phyloP scores from a whole-genome alignment of 2,113 vertebrate species.

The Xenopus laevis region DNA sequence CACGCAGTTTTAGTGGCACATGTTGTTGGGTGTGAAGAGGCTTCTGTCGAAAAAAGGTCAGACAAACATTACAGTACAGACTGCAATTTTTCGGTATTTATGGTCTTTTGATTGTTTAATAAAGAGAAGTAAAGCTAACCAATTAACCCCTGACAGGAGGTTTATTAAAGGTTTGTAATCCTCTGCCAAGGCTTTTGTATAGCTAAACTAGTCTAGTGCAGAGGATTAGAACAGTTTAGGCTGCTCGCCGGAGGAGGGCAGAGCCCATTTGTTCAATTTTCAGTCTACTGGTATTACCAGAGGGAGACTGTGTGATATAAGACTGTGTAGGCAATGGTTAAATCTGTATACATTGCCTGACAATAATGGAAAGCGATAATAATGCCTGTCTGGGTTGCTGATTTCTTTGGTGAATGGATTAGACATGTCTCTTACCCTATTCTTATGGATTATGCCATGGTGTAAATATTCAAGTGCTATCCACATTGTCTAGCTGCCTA shows the following conservation, averaged over 20 bases:
- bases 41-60: slow-evolving; percentile 49
- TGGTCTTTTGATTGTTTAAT: slow-evolving; percentile 63
- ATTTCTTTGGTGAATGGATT: slow-evolving; percentile 55
- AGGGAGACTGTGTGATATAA: slow-evolving; percentile 56
- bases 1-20: too few species aligned
- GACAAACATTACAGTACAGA: slow-evolving; percentile 51
- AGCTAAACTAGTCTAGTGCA: slow-evolving; percentile 61
- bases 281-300: slow-evolving; percentile 64
- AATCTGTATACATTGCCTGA: slow-evolving; percentile 50
- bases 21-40: slow-evolving; percentile 25
- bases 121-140: slow-evolving; percentile 67
- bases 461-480: slow-evolving; percentile 36
- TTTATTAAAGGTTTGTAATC: slow-evolving; percentile 68
- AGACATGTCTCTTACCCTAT: slow-evolving; percentile 39
- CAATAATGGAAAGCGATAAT: slow-evolving; percentile 49
- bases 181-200: slow-evolving; percentile 72
- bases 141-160: slow-evolving; percentile 73
- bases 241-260: slow-evolving; percentile 65
- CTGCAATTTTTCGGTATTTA: slow-evolving; percentile 56
- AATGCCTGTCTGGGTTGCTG: slow-evolving; percentile 39
- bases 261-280: slow-evolving; percentile 69
- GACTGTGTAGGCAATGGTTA: slow-evolving; percentile 52
- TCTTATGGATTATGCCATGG: slow-evolving; percentile 42
- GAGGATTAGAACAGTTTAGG: slow-evolving; percentile 67
- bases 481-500: slow-evolving; percentile 48